Evolutionary conservation across 2,888 invertebrate genomes (phyloP).

Genomic region (Tinea semifulvella): DNA sequence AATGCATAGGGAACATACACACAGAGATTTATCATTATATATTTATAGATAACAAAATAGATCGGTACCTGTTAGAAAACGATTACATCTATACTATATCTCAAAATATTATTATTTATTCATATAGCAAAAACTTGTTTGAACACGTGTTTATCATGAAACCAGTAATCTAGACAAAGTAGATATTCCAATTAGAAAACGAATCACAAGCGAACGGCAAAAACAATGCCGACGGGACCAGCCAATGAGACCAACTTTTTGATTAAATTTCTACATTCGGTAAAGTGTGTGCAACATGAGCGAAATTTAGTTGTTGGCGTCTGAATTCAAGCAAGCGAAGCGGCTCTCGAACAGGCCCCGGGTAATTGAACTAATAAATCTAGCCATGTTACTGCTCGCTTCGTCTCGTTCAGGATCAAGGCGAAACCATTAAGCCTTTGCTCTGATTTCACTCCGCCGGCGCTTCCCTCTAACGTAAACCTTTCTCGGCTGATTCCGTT

Average conservation of each 20-base stretch:
- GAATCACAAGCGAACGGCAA: too few relatives aligned
- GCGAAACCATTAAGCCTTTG: conserved; percentile 51
- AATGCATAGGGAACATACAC: too few relatives aligned
- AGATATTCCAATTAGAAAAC: too few relatives aligned
- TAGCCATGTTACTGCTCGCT: conserved; percentile 47
- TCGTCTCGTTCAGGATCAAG: conserved; percentile 42
- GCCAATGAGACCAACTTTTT: conserved; percentile 9
- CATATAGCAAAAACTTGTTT: too few relatives aligned
- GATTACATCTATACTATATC: too few relatives aligned
- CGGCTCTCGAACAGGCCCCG: conserved; percentile 42
- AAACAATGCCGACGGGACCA: conserved; percentile 5
- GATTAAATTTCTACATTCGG: conserved; percentile 16
- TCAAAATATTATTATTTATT: too few relatives aligned
- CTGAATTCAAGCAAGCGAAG: conserved; percentile 38
- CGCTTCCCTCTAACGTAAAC: conserved; percentile 23
- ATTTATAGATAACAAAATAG: too few relatives aligned
- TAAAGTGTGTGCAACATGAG: conserved; percentile 39
- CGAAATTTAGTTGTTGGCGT: conserved; percentile 40
- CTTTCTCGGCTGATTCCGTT: conserved; percentile 2
- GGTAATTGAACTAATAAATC: conserved; percentile 67
- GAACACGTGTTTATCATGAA: too few relatives aligned
- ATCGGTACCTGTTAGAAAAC: too few relatives aligned
- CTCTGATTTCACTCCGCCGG: conserved; percentile 31
- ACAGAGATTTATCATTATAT: too few relatives aligned
- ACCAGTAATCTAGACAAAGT: too few relatives aligned